Evolutionary conservation across 2,888 invertebrate genomes (phyloP), one percentile per base, ranked within the genome.

Genomic region (Watsonalla binaria): DNA sequence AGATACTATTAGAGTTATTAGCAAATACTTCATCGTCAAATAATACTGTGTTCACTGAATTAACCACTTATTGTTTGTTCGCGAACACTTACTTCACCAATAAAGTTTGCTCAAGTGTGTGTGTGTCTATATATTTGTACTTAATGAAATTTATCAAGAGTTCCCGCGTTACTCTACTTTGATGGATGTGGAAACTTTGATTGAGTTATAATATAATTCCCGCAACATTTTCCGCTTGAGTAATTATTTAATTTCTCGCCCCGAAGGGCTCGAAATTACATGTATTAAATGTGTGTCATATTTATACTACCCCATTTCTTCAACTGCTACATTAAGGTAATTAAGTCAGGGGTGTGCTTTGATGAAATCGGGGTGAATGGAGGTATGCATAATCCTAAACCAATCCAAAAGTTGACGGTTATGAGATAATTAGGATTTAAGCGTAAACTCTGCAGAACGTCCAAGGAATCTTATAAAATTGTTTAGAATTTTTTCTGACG

Each of bases 181-280:
- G 54, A 63, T 58, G 47, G 56, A 62, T 59, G 52, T 51, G n/a
- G 24, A 35, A 56, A 58, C 52, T 62, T 62, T 49, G 37, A 49
- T 49, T 49, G 11, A 49, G 48, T 14, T 39, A 15, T 49, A 42
- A 58, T 58, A 55, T 47, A 59, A 59, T 58, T 53, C 51, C 48
- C 37, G 9, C 37, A 14, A 5, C 15, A 49, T 49, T 49, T 9
- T 14, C 37, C 9, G 39, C 15, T 49, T 37, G 39, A 49, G 39
- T 39, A 39, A 34, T 35, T 49, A 49, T 34, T 39, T 9, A 13
- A 49, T 37, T 14, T 35, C n/a, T 6, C 35, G 35, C 47, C 8
- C 11, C 47, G 6, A 6, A 34, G 9, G 34, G 14, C 13, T 13
- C 24, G n/a, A 35, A 47, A 15, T 6, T 6, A 15, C 14, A 46